A percentile compares a stretch with the other conserved stretches of the same genome.
Conservation (phyloP, 2,113 vertebrate species). For the Aspiorhynchus laticeps region DNA sequence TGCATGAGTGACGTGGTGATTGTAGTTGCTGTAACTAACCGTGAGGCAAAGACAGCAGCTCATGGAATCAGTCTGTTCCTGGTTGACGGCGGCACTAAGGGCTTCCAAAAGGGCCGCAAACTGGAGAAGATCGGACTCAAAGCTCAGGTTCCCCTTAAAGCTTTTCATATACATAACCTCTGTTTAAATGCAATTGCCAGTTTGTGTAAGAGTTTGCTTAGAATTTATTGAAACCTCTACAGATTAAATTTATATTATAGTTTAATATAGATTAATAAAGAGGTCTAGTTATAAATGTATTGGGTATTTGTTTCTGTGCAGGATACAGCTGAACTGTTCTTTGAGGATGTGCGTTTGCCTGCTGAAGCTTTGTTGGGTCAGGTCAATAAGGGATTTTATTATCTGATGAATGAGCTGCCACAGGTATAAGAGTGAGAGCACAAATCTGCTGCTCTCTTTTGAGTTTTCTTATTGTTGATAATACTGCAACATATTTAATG, state of each 20-base stretch:
- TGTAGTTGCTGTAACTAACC: slow-evolving; percentile 85
- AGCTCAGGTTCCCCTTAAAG: slow-evolving; percentile 80
- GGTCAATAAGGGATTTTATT: slow-evolving; percentile 90
- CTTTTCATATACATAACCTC: neutral
- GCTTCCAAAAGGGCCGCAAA: slow-evolving; percentile 89
- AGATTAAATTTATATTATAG: too few species aligned
- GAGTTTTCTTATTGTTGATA: neutral
- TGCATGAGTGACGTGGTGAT: slow-evolving; percentile 88
- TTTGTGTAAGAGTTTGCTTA: neutral
- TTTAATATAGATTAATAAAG: neutral
- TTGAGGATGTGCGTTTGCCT: slow-evolving; percentile 90
- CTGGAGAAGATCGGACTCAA: slow-evolving; percentile 92
- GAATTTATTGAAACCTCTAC: neutral
- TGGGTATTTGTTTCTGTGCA: neutral
- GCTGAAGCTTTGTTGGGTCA: slow-evolving; percentile 83
- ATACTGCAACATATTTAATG: neutral
- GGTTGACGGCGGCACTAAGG: slow-evolving; percentile 88
- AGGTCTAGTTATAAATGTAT: neutral
- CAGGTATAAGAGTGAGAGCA: slow-evolving; percentile 76
- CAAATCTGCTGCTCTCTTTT: neutral
- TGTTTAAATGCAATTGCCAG: neutral
- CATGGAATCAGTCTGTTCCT: slow-evolving; percentile 94
- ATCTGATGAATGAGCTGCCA: slow-evolving; percentile 91
- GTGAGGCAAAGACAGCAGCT: slow-evolving; percentile 80
- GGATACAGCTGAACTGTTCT: slow-evolving; percentile 97